Base-by-base conservation (phyloP, 2,797 vertebrate species). In the Bothrops alternatus region DNA sequence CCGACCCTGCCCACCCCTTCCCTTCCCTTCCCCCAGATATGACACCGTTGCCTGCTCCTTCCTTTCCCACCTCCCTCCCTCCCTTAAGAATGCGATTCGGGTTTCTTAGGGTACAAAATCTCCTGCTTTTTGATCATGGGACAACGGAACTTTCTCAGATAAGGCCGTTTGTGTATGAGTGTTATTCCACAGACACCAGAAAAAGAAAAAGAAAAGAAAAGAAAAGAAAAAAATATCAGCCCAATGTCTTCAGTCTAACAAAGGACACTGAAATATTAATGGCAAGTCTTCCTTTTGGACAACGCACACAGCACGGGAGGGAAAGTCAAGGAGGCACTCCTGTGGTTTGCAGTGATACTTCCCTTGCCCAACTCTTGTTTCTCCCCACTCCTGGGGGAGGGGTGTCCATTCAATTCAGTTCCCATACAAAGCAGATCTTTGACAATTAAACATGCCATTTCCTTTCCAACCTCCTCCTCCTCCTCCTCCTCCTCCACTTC, bases 91-190 rank as follows among this genome's bases (percentile, higher is more conserved):
- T 0, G 4, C 18, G 88, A 65, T 91, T 94, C 93, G 91, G 8
- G 87, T 93, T 90, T 89, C 95, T 89, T 94, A 95, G 93, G 94
- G 95, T 69, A 78, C 73, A 86, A 90, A 53, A 73, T 91, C 0
- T 0, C 95, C 94, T 92, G 93, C 91, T 94, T 90, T 94, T 89
- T 92, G 95, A 53, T 95, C 95, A 16, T 28, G 93, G 95, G 92
- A 95, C 78, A 95, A 85, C 95, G 95, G 95, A 94, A 94, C 97
- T 95, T 96, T 96, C 97, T 96, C 96, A 93, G 95, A 96, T 97
- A 98, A 98, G 97, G 97, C 97, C 98, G 97, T 96, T 97, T 90
- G 63, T 95, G 96, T 94, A 93, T 97, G 96, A 97, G 93, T 96
- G 94, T 95, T 93, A 18, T 26, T 97, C 96, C 96, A 96, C 92